These are phyloP conservation scores for Nothura maculosa DNA, from an alignment of 2,797 vertebrate genomes.

Conservation along the genomic window DNA sequence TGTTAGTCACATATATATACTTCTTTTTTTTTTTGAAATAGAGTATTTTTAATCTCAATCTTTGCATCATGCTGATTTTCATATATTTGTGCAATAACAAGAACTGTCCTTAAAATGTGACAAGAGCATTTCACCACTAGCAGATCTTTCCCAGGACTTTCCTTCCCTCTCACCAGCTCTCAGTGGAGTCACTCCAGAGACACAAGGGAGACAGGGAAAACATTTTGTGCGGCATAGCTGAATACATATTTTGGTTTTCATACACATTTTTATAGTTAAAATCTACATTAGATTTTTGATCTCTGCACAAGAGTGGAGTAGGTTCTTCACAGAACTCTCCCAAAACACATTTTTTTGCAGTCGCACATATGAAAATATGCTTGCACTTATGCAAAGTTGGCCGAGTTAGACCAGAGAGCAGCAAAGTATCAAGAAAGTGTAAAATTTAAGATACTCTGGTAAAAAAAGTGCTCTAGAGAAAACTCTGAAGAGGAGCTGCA, in stretches of 20 bases:
- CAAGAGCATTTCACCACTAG: not conserved
- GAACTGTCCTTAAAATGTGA: not conserved
- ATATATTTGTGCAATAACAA: not conserved
- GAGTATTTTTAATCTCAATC: not conserved
- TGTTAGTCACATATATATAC: not conserved
- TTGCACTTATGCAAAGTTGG: not conserved
- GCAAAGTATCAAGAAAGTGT: not conserved
- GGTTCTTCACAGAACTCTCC: not conserved
- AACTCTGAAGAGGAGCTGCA: not conserved
- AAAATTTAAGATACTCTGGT: not conserved
- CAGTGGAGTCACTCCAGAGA: not conserved
- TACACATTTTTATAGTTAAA: not conserved
- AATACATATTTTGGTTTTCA: not conserved
- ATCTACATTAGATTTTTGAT: not conserved
- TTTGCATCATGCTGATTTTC: not conserved
- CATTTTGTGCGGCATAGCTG: not conserved
- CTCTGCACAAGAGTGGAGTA: not conserved
- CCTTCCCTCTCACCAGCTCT: not conserved
- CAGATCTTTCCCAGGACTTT: not conserved
- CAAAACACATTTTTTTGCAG: not conserved
- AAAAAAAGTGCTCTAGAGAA: not conserved
- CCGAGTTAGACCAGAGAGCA: not conserved
- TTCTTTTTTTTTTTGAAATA: not conserved
- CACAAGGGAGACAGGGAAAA: not conserved
- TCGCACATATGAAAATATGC: not conserved